Conservation (phyloP, 2,888 invertebrate species). For the Blomia tropicalis region DNA sequence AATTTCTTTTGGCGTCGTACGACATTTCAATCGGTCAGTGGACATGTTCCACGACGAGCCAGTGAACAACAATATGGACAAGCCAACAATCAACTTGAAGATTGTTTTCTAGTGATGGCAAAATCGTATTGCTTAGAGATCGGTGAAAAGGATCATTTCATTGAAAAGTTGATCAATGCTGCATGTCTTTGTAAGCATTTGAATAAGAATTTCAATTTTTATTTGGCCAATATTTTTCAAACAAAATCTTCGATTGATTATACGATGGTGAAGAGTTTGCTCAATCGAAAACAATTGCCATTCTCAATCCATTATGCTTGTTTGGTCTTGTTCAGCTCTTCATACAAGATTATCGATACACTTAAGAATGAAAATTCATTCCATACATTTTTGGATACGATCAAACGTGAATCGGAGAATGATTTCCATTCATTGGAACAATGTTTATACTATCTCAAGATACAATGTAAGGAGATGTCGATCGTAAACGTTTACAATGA, state of each 20-base stretch:
- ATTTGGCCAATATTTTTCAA: neutral
- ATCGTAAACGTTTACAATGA: conserved; percentile 2
- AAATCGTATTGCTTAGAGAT: neutral
- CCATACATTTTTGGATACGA: neutral
- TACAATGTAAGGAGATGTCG: neutral
- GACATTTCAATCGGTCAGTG: neutral
- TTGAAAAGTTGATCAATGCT: neutral
- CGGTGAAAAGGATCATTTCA: neutral
- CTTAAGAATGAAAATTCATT: neutral
- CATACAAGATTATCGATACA: neutral
- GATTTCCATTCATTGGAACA: neutral
- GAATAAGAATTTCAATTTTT: neutral
- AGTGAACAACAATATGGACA: neutral
- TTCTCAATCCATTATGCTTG: neutral
- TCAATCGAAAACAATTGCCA: neutral
- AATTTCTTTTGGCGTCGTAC: neutral
- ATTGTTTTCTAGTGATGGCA: neutral
- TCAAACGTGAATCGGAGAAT: neutral
- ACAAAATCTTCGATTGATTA: neutral
- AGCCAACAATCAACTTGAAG: neutral
- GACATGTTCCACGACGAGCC: neutral
- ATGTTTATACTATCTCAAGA: neutral
- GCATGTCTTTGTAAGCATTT: neutral
- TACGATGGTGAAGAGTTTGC: neutral
- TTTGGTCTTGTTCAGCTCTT: neutral